phyloP scores from a whole-genome alignment of 2,113 vertebrate genomes.

The Nibea coibor region DNA sequence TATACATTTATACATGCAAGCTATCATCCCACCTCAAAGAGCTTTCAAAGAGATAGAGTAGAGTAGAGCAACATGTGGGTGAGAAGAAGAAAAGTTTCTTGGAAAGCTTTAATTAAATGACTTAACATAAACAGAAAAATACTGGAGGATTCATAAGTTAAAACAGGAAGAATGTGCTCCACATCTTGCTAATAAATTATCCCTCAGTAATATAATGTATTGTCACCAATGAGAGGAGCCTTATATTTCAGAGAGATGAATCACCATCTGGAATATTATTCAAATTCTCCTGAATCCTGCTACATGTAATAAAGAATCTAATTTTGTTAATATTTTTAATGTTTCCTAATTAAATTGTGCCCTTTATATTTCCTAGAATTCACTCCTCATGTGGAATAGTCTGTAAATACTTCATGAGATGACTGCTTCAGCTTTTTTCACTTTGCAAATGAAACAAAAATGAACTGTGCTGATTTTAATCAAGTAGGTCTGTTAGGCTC shows the following conservation, averaged over 20 bases:
- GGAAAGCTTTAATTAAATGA: not conserved
- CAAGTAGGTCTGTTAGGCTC: conserved; percentile 86
- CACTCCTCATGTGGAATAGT: not conserved
- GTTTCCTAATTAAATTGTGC: not conserved
- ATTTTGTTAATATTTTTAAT: not conserved
- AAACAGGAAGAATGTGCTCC: not conserved
- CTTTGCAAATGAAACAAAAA: not conserved
- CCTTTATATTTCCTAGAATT: not conserved
- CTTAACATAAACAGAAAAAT: no score
- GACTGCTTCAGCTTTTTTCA: not conserved
- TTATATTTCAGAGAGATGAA: not conserved
- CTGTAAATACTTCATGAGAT: not conserved
- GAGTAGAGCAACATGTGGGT: not conserved
- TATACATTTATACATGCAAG: not conserved
- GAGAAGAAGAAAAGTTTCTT: not conserved
- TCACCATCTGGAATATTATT: not conserved
- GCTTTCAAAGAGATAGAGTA: not conserved
- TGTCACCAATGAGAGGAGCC: not conserved
- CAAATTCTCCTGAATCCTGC: not conserved
- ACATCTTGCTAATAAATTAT: not conserved
- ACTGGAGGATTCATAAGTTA: not conserved
- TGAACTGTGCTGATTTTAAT: not conserved
- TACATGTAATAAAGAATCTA: not conserved
- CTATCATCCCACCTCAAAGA: not conserved
- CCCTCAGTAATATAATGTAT: not conserved